A percentile compares a stretch with the other conserved stretches of the same genome.
phyloP scores from a whole-genome alignment of 2,113 vertebrate genomes.

The Symphodus melops region DNA sequence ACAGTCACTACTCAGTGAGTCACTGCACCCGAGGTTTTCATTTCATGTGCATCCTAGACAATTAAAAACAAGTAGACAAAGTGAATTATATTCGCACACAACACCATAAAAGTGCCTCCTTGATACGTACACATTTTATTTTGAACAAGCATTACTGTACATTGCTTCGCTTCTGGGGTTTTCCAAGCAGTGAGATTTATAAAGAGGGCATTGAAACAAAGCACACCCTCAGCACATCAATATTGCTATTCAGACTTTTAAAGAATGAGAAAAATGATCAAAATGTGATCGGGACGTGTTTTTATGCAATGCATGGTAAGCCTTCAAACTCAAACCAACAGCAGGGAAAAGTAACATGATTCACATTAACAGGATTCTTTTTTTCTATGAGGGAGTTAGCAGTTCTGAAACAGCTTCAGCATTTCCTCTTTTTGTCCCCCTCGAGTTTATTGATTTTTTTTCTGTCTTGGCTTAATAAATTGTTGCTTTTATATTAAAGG shows the following conservation, averaged over 20 bases:
- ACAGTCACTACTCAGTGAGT: conserved; percentile 47
- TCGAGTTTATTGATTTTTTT: no score
- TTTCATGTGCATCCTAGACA: conserved; percentile 34
- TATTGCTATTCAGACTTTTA: neutral
- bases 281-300: neutral
- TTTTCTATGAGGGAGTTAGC: neutral
- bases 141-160: neutral
- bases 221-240: no score
- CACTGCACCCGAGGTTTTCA: conserved; percentile 23
- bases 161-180: neutral
- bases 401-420: neutral
- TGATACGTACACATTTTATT: neutral
- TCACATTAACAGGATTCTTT: neutral
- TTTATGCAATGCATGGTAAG: no score
- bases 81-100: neutral
- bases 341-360: neutral
- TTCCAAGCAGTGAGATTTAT: no score
- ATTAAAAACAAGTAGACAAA: conserved; percentile 14
- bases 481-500: no score
- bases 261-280: neutral
- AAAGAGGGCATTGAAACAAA: neutral
- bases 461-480: no score
- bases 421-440: neutral
- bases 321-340: neutral
- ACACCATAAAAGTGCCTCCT: conserved; percentile 7